Percentiles rank a stretch among this genome's conserved stretches.
Evolutionary conservation across 2,888 invertebrate genomes (phyloP).

Genomic region (Cheilosia variabilis): DNA sequence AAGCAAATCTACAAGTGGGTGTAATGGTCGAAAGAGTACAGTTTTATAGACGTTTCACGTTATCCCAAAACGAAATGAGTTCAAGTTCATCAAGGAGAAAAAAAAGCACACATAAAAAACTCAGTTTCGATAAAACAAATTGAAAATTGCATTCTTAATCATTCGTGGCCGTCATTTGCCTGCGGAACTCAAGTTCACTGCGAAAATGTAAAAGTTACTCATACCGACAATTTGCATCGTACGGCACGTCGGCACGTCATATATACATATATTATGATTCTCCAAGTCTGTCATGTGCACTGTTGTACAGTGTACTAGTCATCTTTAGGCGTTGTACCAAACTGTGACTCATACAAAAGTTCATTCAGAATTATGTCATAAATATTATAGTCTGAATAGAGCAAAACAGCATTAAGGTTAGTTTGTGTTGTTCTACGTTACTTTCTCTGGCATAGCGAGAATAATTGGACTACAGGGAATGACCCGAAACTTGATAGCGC

Average conservation of each 20-base stretch:
- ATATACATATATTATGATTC: neutral
- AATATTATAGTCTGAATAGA: neutral
- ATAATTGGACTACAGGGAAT: constrained; percentile 14
- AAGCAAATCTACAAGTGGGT: constrained; percentile 40
- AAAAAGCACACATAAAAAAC: neutral
- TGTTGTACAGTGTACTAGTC: constrained; percentile 1
- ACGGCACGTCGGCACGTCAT: neutral
- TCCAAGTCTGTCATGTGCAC: neutral
- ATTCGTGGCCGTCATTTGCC: neutral
- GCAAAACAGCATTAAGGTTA: constrained; percentile 10
- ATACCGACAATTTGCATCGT: constrained; percentile 4
- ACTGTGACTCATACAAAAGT: constrained; percentile 27
- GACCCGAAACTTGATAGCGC: constrained; percentile 14
- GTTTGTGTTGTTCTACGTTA: constrained; percentile 20
- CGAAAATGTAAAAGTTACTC: neutral
- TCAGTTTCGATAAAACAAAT: neutral
- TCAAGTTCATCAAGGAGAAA: constrained; percentile 38
- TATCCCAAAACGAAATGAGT: constrained; percentile 11
- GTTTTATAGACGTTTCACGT: neutral
- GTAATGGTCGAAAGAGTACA: constrained; percentile 5
- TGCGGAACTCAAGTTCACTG: constrained; percentile 19
- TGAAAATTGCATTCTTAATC: neutral
- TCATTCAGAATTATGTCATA: constrained; percentile 46
- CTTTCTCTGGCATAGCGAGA: constrained; percentile 25
- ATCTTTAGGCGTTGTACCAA: constrained; percentile 17